Conservation (phyloP, 2,797 vertebrate species). For the Phoxinus dragarum region DNA sequence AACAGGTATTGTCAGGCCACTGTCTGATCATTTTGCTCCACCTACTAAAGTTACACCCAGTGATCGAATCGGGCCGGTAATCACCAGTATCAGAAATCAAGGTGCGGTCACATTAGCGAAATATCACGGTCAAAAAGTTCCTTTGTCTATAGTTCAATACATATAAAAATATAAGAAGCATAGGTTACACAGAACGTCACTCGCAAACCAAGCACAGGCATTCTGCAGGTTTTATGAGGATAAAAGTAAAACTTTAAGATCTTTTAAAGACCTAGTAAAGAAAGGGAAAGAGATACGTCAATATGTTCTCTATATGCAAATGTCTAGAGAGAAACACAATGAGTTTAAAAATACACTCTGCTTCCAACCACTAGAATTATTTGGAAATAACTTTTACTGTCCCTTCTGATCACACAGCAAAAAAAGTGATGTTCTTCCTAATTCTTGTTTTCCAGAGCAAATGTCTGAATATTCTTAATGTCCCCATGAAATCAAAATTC, state of each 20-base stretch:
- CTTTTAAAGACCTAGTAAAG: neutral
- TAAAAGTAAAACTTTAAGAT: neutral
- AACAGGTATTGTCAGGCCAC: neutral
- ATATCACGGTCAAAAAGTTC: neutral
- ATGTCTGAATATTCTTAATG: too few relatives aligned
- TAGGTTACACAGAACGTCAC: neutral
- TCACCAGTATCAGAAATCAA: neutral
- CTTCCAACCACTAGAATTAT: too few relatives aligned
- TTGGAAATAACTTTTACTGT: too few relatives aligned
- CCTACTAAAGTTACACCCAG: neutral
- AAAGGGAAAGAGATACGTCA: neutral
- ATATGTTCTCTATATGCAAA: neutral
- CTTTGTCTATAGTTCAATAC: neutral
- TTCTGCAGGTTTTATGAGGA: neutral
- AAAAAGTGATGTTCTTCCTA: too few relatives aligned
- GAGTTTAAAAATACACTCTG: neutral
- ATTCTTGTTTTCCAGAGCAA: too few relatives aligned
- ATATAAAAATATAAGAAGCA: neutral
- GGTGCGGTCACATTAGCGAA: neutral
- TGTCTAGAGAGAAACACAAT: neutral
- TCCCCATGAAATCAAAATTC: too few relatives aligned
- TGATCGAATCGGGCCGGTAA: neutral
- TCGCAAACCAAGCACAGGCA: neutral
- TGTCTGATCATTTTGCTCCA: neutral
- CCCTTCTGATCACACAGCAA: too few relatives aligned